Conservation (phyloP, 2,113 vertebrate genomes). For the Peromyscus californicus region DNA sequence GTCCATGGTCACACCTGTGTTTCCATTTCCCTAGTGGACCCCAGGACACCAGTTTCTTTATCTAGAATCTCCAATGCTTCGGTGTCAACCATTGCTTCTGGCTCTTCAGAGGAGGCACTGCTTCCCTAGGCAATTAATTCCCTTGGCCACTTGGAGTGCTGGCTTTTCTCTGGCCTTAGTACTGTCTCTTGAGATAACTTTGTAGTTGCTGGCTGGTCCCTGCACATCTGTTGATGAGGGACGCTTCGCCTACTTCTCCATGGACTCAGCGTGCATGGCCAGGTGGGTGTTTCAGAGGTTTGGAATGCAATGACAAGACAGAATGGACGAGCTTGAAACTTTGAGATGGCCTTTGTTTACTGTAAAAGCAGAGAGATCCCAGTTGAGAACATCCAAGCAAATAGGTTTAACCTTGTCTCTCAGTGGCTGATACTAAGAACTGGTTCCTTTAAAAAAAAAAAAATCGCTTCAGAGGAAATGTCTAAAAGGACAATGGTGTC, state of each 20-base stretch:
- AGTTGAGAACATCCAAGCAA: neutral
- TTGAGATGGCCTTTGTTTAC: neutral
- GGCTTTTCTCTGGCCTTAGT: neutral
- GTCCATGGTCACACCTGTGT: neutral
- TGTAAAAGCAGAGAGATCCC: neutral
- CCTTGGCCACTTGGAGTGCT: neutral
- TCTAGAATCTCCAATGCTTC: neutral
- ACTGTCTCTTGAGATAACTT: neutral
- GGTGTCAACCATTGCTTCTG: neutral
- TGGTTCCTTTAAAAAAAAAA: neutral
- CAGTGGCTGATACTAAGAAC: neutral
- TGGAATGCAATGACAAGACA: neutral
- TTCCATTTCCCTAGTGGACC: neutral
- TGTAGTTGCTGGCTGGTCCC: neutral
- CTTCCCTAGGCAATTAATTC: neutral
- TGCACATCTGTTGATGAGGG: neutral
- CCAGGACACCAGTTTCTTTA: neutral
- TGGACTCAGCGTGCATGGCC: neutral
- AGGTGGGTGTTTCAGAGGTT: neutral
- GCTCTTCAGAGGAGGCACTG: neutral
- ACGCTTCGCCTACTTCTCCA: rapidly evolving
- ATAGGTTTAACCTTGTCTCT: neutral
- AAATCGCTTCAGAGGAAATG: neutral
- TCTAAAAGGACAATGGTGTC: neutral
- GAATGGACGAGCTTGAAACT: neutral